These are phyloP conservation scores for Lasius platythorax DNA, from an alignment of 2,888 invertebrate species.

Conservation along the genomic window DNA sequence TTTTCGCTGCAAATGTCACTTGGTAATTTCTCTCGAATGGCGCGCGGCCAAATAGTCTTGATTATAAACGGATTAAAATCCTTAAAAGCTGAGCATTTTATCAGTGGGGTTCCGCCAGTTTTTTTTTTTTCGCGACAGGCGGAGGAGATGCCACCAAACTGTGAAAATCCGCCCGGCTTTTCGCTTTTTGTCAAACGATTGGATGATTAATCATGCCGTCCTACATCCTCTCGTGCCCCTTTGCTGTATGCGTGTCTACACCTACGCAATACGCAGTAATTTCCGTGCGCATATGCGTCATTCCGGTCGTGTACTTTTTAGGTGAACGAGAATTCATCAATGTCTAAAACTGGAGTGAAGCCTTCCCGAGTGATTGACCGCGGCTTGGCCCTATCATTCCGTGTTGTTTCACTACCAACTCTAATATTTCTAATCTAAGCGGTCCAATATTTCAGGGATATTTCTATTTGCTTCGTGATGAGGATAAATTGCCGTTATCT, in stretches of 20 bases:
- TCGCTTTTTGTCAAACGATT: constrained; percentile 68
- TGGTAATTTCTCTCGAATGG: neutral
- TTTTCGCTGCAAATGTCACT: neutral
- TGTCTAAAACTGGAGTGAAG: constrained; percentile 66
- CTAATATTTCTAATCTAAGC: constrained; percentile 34
- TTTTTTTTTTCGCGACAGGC: constrained; percentile 17
- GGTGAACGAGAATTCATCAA: constrained; percentile 69
- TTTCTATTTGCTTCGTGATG: neutral
- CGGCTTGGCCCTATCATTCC: constrained; percentile 54
- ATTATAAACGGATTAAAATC: constrained; percentile 31
- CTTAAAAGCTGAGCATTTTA: constrained; percentile 9
- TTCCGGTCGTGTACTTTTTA: constrained; percentile 57
- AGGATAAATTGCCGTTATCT: neutral
- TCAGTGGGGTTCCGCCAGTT: neutral
- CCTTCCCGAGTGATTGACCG: constrained; percentile 60
- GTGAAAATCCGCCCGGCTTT: constrained; percentile 67
- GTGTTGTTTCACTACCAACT: constrained; percentile 34
- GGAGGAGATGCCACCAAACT: constrained; percentile 57
- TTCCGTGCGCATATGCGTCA: constrained; percentile 30
- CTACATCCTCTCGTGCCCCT: constrained; percentile 47
- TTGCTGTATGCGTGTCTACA: constrained; percentile 23
- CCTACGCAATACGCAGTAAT: constrained; percentile 40
- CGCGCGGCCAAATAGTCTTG: neutral
- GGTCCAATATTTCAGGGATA: constrained; percentile 10
- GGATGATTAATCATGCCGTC: constrained; percentile 70